Evolutionary conservation across 2,113 vertebrate genomes (phyloP).

Genomic region (Cardinalis cardinalis): DNA sequence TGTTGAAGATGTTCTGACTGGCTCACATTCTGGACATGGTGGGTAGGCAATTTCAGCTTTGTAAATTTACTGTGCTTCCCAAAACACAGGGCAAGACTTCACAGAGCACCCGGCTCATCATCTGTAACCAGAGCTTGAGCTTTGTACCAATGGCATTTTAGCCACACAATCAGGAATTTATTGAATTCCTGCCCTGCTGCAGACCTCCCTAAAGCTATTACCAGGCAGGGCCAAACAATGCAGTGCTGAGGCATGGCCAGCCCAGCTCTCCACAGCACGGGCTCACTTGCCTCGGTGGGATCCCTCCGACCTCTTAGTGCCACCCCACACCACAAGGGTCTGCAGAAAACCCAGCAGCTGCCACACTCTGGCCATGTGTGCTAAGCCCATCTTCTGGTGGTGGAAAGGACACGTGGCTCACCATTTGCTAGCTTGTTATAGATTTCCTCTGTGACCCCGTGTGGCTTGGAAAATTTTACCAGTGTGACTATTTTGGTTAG

Average conservation of each 20-base stretch:
- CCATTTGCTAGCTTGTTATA: neutral
- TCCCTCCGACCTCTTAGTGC: neutral
- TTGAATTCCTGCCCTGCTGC: neutral
- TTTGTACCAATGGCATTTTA: neutral
- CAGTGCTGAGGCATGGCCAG: neutral
- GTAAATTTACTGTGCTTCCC: neutral
- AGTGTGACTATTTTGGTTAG: neutral
- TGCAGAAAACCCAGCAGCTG: neutral
- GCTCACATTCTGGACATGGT: neutral
- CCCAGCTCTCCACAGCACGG: neutral
- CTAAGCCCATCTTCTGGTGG: neutral
- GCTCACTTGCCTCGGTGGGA: accelerated
- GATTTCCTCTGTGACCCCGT: neutral
- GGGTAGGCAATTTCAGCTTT: neutral
- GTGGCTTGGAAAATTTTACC: constrained; percentile 27
- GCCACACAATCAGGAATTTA: neutral
- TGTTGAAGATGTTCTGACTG: neutral
- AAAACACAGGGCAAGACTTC: neutral
- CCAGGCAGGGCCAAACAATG: neutral
- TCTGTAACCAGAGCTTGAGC: neutral
- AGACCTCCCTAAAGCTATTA: neutral
- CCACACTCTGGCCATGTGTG: neutral
- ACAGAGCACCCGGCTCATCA: neutral
- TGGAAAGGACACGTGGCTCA: neutral
- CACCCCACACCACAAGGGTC: accelerated